Evolutionary conservation across 2,888 invertebrate genomes (phyloP).

Genomic region (Caenorhabditis sp.): DNA sequence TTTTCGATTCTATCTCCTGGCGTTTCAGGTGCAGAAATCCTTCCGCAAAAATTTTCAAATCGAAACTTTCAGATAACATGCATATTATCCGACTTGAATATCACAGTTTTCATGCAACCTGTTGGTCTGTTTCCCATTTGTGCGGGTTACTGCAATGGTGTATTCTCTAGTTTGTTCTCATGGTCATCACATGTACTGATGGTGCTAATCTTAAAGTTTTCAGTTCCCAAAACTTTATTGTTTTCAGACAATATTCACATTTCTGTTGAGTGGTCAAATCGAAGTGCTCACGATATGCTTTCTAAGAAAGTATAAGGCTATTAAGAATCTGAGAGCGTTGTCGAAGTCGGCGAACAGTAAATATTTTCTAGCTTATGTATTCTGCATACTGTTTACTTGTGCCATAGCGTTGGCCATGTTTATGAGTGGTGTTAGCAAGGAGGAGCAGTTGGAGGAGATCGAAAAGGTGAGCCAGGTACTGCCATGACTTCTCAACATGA

Average conservation of each 20-base stretch:
- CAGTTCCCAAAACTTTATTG: no score
- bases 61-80: no score
- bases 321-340: background rate
- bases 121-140: constrained; percentile 25
- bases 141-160: constrained; percentile 16
- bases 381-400: background rate
- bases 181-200: background rate
- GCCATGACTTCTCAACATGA: background rate
- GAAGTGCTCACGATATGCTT: constrained; percentile 39
- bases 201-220: background rate
- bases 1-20: background rate
- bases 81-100: constrained; percentile 16
- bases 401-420: background rate
- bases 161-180: background rate
- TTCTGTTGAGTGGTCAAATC: constrained; percentile 23
- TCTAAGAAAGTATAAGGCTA: constrained; percentile 29
- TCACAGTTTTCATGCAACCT: constrained; percentile 40
- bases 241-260: constrained; percentile 8
- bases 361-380: background rate
- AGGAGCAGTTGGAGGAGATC: background rate
- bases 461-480: background rate
- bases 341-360: background rate
- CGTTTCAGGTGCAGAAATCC: constrained; percentile 10
- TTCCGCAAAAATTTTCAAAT: no score
- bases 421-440: background rate